Percentiles rank a stretch among this genome's conserved stretches.
Conservation (phyloP, 1,140 invertebrate species). For the Lethocerus indicus region DNA sequence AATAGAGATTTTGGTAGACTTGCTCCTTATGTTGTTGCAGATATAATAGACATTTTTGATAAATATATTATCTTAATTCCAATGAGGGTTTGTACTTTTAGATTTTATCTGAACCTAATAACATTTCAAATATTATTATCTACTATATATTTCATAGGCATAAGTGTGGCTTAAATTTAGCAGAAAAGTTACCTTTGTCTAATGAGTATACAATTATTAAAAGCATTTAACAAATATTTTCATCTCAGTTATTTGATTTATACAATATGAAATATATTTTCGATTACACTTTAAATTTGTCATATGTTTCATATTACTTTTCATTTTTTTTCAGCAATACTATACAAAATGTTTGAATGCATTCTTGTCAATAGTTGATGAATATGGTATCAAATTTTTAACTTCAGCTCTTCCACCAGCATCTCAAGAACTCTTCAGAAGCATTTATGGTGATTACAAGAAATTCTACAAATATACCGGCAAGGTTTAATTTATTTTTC, state of each 20-base stretch:
- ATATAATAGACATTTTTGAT: slow-evolving; percentile 26
- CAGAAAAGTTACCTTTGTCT: not conserved
- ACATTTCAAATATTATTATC: not conserved
- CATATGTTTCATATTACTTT: slow-evolving; percentile 11
- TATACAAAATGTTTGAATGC: slow-evolving; percentile 23
- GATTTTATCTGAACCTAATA: not conserved
- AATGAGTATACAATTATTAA: not conserved
- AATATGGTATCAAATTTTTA: slow-evolving; percentile 26
- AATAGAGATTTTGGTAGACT: slow-evolving; percentile 25
- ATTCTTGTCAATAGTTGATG: slow-evolving; percentile 27
- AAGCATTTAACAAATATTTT: not conserved
- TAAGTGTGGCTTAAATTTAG: not conserved
- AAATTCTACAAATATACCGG: slow-evolving; percentile 29
- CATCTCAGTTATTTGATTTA: not conserved
- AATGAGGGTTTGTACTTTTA: slow-evolving; percentile 25
- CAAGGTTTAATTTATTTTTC: slow-evolving; percentile 23
- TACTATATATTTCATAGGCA: not conserved
- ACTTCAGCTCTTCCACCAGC: slow-evolving; percentile 23
- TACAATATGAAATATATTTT: not conserved
- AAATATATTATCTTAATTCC: slow-evolving; percentile 22
- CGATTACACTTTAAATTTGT: slow-evolving; percentile 1
- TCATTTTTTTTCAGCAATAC: slow-evolving; percentile 21
- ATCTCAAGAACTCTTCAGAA: slow-evolving; percentile 27
- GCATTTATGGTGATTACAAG: slow-evolving; percentile 24
- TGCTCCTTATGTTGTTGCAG: slow-evolving; percentile 25